These are phyloP conservation scores for Drosophila formosana DNA, from an alignment of 2,888 invertebrate species.

Conservation along the genomic window DNA sequence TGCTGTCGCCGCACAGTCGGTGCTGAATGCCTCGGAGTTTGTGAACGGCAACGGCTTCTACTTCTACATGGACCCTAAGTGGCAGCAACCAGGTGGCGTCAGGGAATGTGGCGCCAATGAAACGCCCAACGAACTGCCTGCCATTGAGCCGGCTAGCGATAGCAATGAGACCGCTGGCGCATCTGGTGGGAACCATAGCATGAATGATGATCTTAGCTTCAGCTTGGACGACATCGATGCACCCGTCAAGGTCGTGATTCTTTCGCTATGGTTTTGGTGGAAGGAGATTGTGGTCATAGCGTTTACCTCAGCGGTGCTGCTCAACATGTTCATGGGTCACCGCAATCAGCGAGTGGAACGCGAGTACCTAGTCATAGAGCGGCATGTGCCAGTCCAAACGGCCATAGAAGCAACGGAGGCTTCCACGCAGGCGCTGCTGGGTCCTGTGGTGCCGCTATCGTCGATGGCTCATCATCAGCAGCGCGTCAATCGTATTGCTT, in stretches of 20 bases:
- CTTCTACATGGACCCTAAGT: conserved; percentile 87
- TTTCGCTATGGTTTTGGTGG: conserved; percentile 93
- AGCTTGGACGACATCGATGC: conserved; percentile 86
- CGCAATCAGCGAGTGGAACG: conserved; percentile 79
- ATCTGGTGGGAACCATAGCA: conserved; percentile 54
- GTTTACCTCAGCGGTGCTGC: conserved; percentile 89
- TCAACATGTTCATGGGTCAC: conserved; percentile 89
- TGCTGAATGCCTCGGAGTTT: conserved; percentile 90
- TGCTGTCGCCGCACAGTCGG: conserved; percentile 89
- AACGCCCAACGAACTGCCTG: conserved; percentile 41
- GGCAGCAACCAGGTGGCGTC: conserved; percentile 39
- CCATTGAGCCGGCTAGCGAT: conserved; percentile 38
- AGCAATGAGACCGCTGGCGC: conserved; percentile 37
- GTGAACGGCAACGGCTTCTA: conserved; percentile 93
- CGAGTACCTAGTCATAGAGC: conserved; percentile 84
- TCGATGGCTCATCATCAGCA: conserved; percentile 40
- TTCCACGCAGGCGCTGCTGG: conserved; percentile 75
- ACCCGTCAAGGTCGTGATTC: conserved; percentile 89
- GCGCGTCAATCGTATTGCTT: conserved; percentile 44
- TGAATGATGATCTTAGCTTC: conserved; percentile 77
- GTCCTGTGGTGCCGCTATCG: conserved; percentile 57
- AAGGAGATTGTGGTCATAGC: conserved; percentile 92
- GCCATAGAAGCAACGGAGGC: conserved; percentile 84
- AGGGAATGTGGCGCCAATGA: conserved; percentile 61
- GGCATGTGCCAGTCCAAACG: conserved; percentile 84